Conservation (phyloP, 2,888 invertebrate species). For the Macaria notata region DNA sequence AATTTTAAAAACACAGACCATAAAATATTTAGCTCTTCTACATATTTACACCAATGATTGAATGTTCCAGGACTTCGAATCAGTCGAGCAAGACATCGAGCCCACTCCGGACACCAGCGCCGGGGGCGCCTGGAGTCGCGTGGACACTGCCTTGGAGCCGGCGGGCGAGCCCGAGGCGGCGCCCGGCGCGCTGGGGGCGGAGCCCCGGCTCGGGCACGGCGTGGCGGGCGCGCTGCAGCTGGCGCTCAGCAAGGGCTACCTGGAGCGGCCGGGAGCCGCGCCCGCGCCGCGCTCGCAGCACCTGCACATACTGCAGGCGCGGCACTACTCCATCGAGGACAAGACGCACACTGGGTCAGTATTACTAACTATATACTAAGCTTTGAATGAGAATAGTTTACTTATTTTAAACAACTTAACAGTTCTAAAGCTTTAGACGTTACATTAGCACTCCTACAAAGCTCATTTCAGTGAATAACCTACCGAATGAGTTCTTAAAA, state of each 20-base stretch:
- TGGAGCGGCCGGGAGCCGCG: constrained; percentile 91
- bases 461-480: too few relatives aligned
- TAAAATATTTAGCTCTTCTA: too few relatives aligned
- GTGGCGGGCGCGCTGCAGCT: constrained; percentile 95
- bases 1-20: too few relatives aligned
- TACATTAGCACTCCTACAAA: too few relatives aligned
- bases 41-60: not conserved
- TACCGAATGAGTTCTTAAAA: too few relatives aligned
- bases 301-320: constrained; percentile 43
- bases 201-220: constrained; percentile 95
- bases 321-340: constrained; percentile 53
- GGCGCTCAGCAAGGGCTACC: constrained; percentile 96
- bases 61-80: constrained; percentile 56
- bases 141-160: constrained; percentile 83
- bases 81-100: constrained; percentile 60
- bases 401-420: too few relatives aligned
- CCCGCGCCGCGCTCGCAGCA: constrained; percentile 75
- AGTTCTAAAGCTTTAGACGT: too few relatives aligned
- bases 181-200: constrained; percentile 88
- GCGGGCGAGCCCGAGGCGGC: constrained; percentile 51
- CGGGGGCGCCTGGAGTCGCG: constrained; percentile 92
- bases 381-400: too few relatives aligned
- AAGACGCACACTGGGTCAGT: constrained; percentile 55
- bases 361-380: too few relatives aligned
- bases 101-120: constrained; percentile 55